Percentiles rank a stretch among this genome's conserved stretches.
Evolutionary conservation across 2,113 vertebrate species (phyloP).

Genomic region (Xenotilapia leptura): DNA sequence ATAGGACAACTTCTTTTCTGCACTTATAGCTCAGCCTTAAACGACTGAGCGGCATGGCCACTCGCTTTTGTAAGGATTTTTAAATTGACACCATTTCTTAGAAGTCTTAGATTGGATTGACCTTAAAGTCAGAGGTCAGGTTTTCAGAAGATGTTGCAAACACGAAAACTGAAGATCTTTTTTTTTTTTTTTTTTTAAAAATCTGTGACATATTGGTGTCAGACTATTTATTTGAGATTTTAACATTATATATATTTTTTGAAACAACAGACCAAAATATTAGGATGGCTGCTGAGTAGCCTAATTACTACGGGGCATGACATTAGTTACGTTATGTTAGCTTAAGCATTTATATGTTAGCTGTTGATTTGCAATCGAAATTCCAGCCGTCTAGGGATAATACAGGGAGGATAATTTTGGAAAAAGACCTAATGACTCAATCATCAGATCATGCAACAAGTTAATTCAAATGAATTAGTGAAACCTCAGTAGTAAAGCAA

Average conservation of each 20-base stretch:
- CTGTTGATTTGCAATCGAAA: neutral
- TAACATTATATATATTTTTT: neutral
- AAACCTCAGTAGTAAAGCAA: neutral
- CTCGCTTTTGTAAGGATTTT: fast-evolving
- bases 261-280: neutral
- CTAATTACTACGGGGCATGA: neutral
- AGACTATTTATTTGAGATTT: neutral
- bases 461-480: neutral
- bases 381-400: neutral
- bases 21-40: neutral
- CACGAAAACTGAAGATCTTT: neutral
- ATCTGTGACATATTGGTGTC: neutral
- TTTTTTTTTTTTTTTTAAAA: no score
- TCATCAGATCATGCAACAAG: neutral
- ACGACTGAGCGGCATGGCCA: neutral
- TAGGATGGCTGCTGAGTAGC: neutral
- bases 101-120: neutral
- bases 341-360: neutral
- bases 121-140: neutral
- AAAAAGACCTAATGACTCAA: neutral
- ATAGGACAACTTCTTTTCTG: neutral
- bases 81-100: neutral
- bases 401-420: neutral
- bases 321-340: neutral
- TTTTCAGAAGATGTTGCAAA: neutral